Evolutionary conservation across 2,113 vertebrate species (phyloP).

Genomic region (Sprattus sprattus): DNA sequence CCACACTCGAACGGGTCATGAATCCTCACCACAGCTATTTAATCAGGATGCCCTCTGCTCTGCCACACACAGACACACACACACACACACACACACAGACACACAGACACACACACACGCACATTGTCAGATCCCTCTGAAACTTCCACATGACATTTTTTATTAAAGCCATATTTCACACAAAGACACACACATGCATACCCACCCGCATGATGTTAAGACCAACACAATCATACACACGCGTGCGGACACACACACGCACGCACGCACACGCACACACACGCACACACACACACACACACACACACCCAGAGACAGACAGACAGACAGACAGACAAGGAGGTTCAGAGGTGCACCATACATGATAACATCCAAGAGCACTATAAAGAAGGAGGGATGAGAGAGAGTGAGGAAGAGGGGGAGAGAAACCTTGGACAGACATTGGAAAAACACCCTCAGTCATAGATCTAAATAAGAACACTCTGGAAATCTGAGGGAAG

Average conservation of each 20-base stretch:
- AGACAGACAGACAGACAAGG: neutral
- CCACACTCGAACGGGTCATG: constrained; percentile 56
- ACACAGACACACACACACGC: neutral
- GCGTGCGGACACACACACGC: neutral
- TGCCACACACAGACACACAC: constrained; percentile 60
- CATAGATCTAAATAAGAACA: constrained; percentile 63
- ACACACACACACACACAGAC: constrained; percentile 32
- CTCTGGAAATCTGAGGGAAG: constrained; percentile 47
- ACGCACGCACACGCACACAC: neutral
- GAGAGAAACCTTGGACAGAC: constrained; percentile 55
- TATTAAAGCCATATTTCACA: constrained; percentile 74
- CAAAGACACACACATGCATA: neutral
- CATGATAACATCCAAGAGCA: constrained; percentile 55
- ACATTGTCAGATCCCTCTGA: constrained; percentile 10
- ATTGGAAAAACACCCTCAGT: constrained; percentile 56
- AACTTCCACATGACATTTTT: constrained; percentile 61
- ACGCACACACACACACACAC: neutral
- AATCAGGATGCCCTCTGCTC: constrained; percentile 51
- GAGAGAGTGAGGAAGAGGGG: constrained; percentile 8
- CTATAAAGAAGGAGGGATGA: constrained; percentile 41
- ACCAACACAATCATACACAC: neutral
- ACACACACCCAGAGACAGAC: neutral
- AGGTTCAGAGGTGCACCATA: constrained; percentile 9
- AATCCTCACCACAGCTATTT: constrained; percentile 61
- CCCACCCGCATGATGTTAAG: neutral